These are phyloP conservation scores for Mythimna albipuncta DNA, from an alignment of 2,888 invertebrate species.

Conservation along the genomic window DNA sequence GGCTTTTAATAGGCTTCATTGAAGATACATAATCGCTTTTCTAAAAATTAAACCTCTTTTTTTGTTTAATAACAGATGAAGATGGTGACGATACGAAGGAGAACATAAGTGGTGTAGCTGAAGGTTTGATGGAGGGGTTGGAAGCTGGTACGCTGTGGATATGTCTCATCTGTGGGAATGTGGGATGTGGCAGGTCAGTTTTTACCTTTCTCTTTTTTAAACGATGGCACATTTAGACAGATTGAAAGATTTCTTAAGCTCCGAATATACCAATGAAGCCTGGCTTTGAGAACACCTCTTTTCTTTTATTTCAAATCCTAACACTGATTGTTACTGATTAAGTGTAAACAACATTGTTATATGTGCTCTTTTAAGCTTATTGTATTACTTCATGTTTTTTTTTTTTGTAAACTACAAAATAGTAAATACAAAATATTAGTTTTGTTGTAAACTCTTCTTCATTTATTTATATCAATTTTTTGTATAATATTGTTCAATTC, in stretches of 20 bases:
- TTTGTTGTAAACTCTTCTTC: neutral
- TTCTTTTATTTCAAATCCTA: neutral
- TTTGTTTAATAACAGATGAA: slow-evolving; percentile 70
- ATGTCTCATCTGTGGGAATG: slow-evolving; percentile 99
- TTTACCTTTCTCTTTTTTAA: neutral
- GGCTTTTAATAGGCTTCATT: neutral
- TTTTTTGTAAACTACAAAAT: too few relatives aligned
- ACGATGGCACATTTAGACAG: neutral
- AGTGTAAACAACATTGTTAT: neutral
- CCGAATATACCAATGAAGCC: neutral
- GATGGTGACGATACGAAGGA: slow-evolving; percentile 86
- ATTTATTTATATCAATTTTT: neutral
- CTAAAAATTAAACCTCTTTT: neutral
- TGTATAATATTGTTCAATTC: slow-evolving; percentile 3
- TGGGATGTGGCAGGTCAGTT: slow-evolving; percentile 97
- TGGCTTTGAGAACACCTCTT: neutral
- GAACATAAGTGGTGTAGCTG: slow-evolving; percentile 91
- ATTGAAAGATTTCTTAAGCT: too few relatives aligned
- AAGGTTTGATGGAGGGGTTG: slow-evolving; percentile 84
- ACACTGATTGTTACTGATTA: neutral
- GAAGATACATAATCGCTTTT: neutral
- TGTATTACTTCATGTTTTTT: too few relatives aligned
- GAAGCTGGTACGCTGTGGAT: slow-evolving; percentile 98
- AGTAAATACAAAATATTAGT: neutral
- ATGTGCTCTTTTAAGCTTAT: too few relatives aligned